Evolutionary conservation across 1,140 invertebrate species (phyloP).

Genomic region (Drosophila navojoa): DNA sequence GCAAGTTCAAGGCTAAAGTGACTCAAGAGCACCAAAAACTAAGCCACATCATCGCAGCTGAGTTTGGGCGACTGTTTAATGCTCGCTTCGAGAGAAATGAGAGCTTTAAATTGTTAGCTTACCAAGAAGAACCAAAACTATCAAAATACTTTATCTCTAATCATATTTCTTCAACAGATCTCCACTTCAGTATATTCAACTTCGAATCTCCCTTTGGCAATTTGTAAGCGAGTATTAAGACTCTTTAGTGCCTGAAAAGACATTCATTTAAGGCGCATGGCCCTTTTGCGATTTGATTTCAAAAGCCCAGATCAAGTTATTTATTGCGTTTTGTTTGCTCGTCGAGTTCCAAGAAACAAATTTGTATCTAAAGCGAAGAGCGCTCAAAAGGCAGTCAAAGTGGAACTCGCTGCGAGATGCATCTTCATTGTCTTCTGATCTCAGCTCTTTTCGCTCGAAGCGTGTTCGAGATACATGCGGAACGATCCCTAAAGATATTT

Average conservation of each 20-base stretch:
- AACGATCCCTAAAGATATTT: conserved; percentile 43
- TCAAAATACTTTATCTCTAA: too few species aligned
- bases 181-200: too few species aligned
- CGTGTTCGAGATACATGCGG: conserved; percentile 48
- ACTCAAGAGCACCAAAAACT: conserved; percentile 5
- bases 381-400: background rate
- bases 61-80: background rate
- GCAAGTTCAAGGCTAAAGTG: conserved; percentile 43
- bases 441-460: conserved; percentile 23
- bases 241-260: too few species aligned
- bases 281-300: conserved; percentile 22
- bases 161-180: too few species aligned
- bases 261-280: conserved; percentile 12
- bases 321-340: conserved; percentile 36
- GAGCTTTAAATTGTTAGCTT: too few species aligned
- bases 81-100: background rate
- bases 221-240: too few species aligned
- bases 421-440: conserved; percentile 51
- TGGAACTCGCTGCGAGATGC: conserved; percentile 54
- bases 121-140: too few species aligned
- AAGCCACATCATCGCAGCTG: background rate
- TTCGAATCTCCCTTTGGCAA: too few species aligned
- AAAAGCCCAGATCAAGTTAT: conserved; percentile 41
- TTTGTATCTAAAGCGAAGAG: conserved; percentile 31
- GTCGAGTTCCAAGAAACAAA: conserved; percentile 66